Base-by-base conservation (phyloP, 2,797 vertebrate species). In the Picus viridis region DNA sequence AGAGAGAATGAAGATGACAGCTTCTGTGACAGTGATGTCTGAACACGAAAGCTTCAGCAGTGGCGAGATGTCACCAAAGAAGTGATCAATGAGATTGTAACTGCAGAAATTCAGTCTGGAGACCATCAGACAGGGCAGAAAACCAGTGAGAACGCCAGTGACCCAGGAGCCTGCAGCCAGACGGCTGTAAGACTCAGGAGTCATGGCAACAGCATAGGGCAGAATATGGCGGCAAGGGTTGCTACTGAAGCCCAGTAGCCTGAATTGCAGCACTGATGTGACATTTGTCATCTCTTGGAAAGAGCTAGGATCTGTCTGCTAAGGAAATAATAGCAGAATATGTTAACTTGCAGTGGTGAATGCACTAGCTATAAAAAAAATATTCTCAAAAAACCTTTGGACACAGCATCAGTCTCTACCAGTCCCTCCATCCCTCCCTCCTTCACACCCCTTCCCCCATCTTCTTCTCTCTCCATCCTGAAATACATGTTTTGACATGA, bases 81-180 rank as follows among this genome's bases (percentile, higher is more conserved):
- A 91, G 41, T 87, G 92, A 65, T 93, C 36, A 10, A 88, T 84
- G 23, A 83, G 34, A 47, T 88, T 84, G 36, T 36, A 51, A 39
- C 26, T 71, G 81, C 92, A 90, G 70, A 88, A 93, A 32, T 59
- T 34, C 69, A 90, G 39, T 36, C 83, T 76, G 59, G 57, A 83
- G 24, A 83, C 29, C 83, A 88, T 56, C 47, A 88, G 41, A 22
- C 78, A 90, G 51, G 88, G 83, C 20, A 67, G 49, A 65, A 93
- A 18, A 51, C 63, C 75, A 34, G 64, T 87, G 51, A 87, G 27
- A 59, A 64, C 24, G 24, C 96, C 96, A 10, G 83, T 69, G 68
- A 94, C 5, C 94, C 96, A 97, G 47, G 91, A 90, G 12, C 71
- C 43, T 53, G 58, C 59, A 43, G 83, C 80, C 89, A 96, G 80